phyloP scores from a whole-genome alignment of 1,140 invertebrate genomes.

The Pinna nobilis region DNA sequence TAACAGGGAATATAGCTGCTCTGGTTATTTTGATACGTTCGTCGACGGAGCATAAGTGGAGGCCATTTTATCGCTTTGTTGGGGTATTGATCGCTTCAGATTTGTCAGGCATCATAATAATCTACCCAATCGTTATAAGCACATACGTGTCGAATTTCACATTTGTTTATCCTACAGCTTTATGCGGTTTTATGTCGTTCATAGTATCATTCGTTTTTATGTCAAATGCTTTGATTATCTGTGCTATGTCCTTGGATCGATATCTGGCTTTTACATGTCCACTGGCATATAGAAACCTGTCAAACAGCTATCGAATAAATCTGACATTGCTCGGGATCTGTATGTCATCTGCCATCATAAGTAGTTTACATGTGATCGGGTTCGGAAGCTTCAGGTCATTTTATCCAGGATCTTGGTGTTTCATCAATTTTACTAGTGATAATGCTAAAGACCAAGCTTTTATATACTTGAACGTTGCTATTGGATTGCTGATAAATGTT shows the following conservation, averaged over 20 bases:
- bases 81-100: slow-evolving; percentile 60
- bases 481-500: slow-evolving; percentile 49
- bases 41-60: slow-evolving; percentile 45
- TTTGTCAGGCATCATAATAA: slow-evolving; percentile 56
- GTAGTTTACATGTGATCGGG: slow-evolving; percentile 68
- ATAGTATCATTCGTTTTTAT: slow-evolving; percentile 71
- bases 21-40: slow-evolving; percentile 50
- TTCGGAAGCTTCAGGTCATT: slow-evolving; percentile 63
- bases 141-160: slow-evolving; percentile 54
- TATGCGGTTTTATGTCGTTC: slow-evolving; percentile 71
- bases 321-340: slow-evolving; percentile 56
- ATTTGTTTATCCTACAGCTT: slow-evolving; percentile 54
- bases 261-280: slow-evolving; percentile 71
- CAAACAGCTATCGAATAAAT: slow-evolving; percentile 49
- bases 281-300: slow-evolving; percentile 70
- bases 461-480: slow-evolving; percentile 60
- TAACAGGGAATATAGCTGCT: slow-evolving; percentile 56
- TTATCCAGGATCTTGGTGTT: slow-evolving; percentile 74
- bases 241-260: slow-evolving; percentile 73
- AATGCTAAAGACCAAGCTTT: slow-evolving; percentile 48
- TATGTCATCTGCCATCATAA: slow-evolving; percentile 60
- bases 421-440: slow-evolving; percentile 65
- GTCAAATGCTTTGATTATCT: slow-evolving; percentile 70
- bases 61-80: slow-evolving; percentile 61
- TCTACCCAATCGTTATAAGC: slow-evolving; percentile 58